These are phyloP conservation scores for Serripes groenlandicus DNA, from an alignment of 2,888 invertebrate genomes.

Conservation along the genomic window DNA sequence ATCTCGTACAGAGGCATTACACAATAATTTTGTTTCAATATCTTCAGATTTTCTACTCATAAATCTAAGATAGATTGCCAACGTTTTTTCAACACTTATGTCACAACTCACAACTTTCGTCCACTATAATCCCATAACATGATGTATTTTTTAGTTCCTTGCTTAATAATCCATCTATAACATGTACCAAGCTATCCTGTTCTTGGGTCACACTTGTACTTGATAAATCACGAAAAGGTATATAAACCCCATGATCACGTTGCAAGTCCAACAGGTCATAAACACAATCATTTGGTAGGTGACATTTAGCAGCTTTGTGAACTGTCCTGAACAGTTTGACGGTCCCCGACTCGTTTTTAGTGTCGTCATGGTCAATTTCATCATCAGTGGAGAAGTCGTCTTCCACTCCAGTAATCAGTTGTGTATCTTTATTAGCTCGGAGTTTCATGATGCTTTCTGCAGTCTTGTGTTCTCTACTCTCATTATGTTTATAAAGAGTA, in stretches of 20 bases:
- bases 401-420: no score
- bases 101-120: not conserved
- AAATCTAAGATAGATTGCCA: not conserved
- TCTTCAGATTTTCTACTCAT: not conserved
- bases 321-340: no score
- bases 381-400: no score
- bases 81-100: not conserved
- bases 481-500: no score
- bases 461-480: no score
- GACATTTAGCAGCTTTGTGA: no score
- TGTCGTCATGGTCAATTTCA: no score
- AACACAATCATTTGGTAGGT: no score
- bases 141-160: not conserved
- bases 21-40: constrained; percentile 1
- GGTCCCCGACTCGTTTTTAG: no score
- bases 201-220: not conserved
- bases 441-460: no score
- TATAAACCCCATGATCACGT: constrained; percentile 3
- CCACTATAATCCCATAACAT: constrained; percentile 7
- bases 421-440: no score
- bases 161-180: constrained; percentile 1
- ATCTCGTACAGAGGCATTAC: not conserved
- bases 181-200: constrained; percentile 5
- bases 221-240: constrained; percentile 13
- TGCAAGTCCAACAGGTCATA: constrained; percentile 14